phyloP scores from a whole-genome alignment of 2,888 invertebrate species.

The Amphipoea lucens region DNA sequence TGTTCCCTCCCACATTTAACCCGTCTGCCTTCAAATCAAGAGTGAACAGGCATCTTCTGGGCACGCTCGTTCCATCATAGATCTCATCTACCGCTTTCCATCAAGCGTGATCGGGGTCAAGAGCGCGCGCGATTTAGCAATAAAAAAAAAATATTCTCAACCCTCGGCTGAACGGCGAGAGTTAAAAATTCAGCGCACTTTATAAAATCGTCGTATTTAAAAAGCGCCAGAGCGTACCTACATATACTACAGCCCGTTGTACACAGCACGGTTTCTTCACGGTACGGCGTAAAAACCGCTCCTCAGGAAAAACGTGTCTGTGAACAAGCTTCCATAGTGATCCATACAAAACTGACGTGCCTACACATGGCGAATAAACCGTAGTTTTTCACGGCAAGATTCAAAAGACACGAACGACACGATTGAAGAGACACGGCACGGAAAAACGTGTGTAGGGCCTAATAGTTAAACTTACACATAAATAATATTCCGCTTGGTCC shows the following conservation, averaged over 20 bases:
- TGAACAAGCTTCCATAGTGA: neutral
- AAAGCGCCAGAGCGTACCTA: neutral
- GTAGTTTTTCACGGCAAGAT: neutral
- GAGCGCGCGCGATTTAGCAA: no score
- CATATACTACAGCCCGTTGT: no score
- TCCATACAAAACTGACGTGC: neutral
- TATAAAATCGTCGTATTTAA: neutral
- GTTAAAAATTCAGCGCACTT: neutral
- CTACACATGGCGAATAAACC: neutral
- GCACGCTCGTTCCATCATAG: no score
- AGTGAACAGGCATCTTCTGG: no score
- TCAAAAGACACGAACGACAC: no score
- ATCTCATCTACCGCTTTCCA: no score
- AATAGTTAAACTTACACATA: conserved; percentile 2
- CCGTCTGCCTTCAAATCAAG: no score
- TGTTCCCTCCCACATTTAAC: no score
- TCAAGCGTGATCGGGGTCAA: no score
- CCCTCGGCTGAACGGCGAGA: neutral
- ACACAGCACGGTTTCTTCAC: no score
- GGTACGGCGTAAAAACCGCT: neutral
- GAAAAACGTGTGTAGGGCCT: neutral
- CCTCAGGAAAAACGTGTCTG: neutral
- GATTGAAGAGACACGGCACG: no score
- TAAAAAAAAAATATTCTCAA: neutral
- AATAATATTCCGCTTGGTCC: conserved; percentile 15